Base-by-base conservation (phyloP, 2,888 invertebrate genomes). In the Habrosyne pyritoides region DNA sequence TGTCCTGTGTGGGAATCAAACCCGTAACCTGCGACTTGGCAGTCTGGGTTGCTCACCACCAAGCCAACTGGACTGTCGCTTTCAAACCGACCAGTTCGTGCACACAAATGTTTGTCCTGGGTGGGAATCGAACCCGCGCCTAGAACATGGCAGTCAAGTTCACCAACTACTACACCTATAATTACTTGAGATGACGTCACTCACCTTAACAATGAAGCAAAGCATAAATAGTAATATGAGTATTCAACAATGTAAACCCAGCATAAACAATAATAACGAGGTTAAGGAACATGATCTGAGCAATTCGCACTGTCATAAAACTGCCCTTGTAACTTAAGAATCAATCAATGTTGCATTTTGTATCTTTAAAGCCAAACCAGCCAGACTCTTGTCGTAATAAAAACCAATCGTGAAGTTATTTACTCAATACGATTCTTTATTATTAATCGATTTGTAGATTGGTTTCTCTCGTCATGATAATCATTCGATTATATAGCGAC, bases 231-330 rank as follows among this genome's bases (percentile, higher is more conserved):
- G 52, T 52, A 53, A 42, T 48, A 55, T 55, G 47, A 26, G 30
- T 54, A 50, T 53, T 57, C 79, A 78, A 74, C 70, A 64, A 64
- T 69, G 75, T 73, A 59, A 66, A 57, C 30, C 52, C 65, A 59
- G 73, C 74, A 78, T 78, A 81, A 81, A 81, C 73, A 80, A 71
- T 73, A 69, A 74, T 76, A 77, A 83, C 76, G 78, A 81, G 82
- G 77, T 69, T 77, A 75, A 62, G 82, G 77, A 80, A 81, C 77
- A 79, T 77, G 73, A 83, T 85, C 75, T 69, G 69, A 70, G 68
- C 72, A 75, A 74, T 81, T 81, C 74, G 73, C 80, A 74, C 76
- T 65, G 70, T 73, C 80, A 73, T 84, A 84, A 83, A 81, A 75
- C 72, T 64, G 67, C 71, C 73, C 73, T 67, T 72, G 71, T 66